Conservation (phyloP, 2,113 vertebrate species). For the Pitta sordida region DNA sequence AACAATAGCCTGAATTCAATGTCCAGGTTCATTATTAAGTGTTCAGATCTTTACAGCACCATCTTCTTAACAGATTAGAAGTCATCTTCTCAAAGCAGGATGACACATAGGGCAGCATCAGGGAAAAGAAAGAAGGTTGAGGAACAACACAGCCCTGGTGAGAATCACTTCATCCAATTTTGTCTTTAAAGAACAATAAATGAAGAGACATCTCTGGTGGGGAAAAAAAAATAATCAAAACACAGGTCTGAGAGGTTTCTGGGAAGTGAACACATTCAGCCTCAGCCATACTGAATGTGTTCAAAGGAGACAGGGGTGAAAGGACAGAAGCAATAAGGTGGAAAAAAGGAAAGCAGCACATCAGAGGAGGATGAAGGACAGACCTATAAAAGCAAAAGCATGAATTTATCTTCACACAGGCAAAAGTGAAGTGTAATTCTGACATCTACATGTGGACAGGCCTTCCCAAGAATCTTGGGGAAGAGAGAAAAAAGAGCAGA, state of each 20-base stretch:
- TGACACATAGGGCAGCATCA: constrained; percentile 31
- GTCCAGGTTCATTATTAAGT: constrained; percentile 34
- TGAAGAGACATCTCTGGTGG: constrained; percentile 29
- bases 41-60: constrained; percentile 39
- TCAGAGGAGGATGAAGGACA: constrained; percentile 47
- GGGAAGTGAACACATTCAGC: constrained; percentile 25
- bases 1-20: constrained; percentile 47
- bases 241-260: constrained; percentile 41
- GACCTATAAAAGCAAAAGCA: neutral
- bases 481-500: neutral
- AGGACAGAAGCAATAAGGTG: constrained; percentile 40
- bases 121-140: constrained; percentile 40
- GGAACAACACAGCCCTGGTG: constrained; percentile 26
- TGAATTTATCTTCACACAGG: neutral
- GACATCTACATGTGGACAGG: neutral
- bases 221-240: constrained; percentile 39
- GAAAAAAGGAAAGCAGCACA: constrained; percentile 34
- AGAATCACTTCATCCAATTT: constrained; percentile 42
- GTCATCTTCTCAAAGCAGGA: constrained; percentile 51
- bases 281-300: neutral
- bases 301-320: constrained; percentile 48
- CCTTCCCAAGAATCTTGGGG: constrained; percentile 1
- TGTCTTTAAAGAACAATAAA: constrained; percentile 55
- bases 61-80: constrained; percentile 53
- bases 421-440: neutral